phyloP scores from a whole-genome alignment of 2,113 vertebrate species.

The Guaruba guarouba region DNA sequence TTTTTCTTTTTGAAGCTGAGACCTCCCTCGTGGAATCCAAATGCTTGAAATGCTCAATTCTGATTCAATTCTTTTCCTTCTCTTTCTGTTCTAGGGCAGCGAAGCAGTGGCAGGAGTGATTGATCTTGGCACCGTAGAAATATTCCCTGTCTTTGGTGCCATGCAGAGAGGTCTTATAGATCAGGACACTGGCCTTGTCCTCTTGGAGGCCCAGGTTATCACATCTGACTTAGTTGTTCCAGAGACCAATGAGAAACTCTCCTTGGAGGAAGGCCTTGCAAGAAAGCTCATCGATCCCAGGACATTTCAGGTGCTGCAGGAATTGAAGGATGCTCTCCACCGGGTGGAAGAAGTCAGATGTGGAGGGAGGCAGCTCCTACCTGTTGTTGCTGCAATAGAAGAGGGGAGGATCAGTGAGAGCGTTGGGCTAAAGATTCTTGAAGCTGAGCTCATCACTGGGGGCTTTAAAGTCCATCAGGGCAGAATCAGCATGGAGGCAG shows the following conservation, averaged over 20 bases:
- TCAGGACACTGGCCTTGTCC: slow-evolving; percentile 86
- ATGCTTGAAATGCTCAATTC: background rate
- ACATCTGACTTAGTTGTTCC: slow-evolving; percentile 84
- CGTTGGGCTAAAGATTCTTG: slow-evolving; percentile 83
- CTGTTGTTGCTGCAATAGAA: slow-evolving; percentile 78
- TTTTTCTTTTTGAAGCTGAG: background rate
- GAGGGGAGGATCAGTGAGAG: slow-evolving; percentile 79
- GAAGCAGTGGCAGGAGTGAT: slow-evolving; percentile 89
- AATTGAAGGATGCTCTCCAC: slow-evolving; percentile 76
- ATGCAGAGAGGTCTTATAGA: slow-evolving; percentile 93
- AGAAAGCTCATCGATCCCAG: slow-evolving; percentile 79
- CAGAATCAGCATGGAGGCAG: slow-evolving; percentile 76
- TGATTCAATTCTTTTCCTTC: slow-evolving; percentile 33
- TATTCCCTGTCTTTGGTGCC: slow-evolving; percentile 88
- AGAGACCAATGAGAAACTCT: slow-evolving; percentile 75
- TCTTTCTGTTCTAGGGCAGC: slow-evolving; percentile 74
- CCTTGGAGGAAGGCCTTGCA: slow-evolving; percentile 80
- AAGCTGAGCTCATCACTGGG: slow-evolving; percentile 81
- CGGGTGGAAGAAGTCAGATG: slow-evolving; percentile 50
- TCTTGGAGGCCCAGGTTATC: slow-evolving; percentile 90
- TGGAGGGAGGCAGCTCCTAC: slow-evolving; percentile 63
- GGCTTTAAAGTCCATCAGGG: slow-evolving; percentile 69
- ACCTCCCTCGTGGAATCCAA: background rate
- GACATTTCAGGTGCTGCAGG: slow-evolving; percentile 72
- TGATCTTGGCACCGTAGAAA: slow-evolving; percentile 92